A percentile compares a stretch with the other conserved stretches of the same genome.
Conservation (phyloP, 2,888 invertebrate species). For the Gryllus longicercus region DNA sequence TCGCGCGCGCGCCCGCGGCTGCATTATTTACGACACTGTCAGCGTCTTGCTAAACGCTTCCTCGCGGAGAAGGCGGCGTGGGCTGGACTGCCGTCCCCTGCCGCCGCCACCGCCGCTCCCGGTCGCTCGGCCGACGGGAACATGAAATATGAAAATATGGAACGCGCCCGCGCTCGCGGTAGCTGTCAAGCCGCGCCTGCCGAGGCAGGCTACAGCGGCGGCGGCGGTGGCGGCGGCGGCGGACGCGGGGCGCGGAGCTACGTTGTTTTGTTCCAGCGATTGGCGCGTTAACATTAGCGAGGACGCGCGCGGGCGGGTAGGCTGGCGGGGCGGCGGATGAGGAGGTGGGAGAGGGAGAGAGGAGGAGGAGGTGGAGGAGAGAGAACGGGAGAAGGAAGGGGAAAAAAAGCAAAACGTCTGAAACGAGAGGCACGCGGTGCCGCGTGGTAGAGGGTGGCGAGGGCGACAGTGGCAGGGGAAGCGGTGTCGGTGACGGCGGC, state of each 20-base stretch:
- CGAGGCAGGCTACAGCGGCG: neutral
- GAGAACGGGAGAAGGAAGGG: neutral
- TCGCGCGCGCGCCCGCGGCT: neutral
- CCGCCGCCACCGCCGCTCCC: neutral
- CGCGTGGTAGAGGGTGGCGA: neutral
- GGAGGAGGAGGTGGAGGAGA: neutral
- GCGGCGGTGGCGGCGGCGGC: neutral
- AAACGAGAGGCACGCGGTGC: neutral
- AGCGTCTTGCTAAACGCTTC: constrained; percentile 7
- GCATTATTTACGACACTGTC: constrained; percentile 8
- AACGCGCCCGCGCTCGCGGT: constrained; percentile 9
- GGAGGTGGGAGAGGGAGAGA: no score
- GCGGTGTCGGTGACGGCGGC: no score
- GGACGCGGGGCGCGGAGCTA: neutral
- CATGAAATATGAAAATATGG: constrained; percentile 17
- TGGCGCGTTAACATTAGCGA: neutral
- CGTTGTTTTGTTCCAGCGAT: neutral
- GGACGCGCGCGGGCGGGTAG: no score
- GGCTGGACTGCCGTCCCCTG: neutral
- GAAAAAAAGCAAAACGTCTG: neutral
- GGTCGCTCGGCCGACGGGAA: neutral
- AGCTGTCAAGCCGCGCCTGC: neutral
- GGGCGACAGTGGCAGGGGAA: no score
- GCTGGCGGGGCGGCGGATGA: no score
- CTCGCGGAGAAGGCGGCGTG: neutral